Evolutionary conservation across 2,113 vertebrate species (phyloP).

Genomic region (Urocolius indicus): DNA sequence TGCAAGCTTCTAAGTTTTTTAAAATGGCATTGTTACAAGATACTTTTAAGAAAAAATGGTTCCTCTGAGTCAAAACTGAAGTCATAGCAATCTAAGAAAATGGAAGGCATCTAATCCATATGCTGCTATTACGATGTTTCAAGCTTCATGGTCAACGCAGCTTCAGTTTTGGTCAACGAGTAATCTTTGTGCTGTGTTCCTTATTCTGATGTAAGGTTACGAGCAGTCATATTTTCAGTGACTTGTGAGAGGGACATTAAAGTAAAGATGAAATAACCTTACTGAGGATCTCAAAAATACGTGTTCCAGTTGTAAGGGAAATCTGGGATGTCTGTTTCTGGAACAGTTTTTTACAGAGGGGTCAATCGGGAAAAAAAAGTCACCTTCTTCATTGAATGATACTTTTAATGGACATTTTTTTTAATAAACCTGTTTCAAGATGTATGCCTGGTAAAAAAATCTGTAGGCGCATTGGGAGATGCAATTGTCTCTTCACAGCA

Average conservation of each 20-base stretch:
- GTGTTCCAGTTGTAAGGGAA: not conserved
- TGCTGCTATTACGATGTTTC: not conserved
- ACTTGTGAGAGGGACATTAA: not conserved
- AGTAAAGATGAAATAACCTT: not conserved
- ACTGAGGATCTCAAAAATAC: not conserved
- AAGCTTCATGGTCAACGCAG: not conserved
- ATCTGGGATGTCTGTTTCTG: not conserved
- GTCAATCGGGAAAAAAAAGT: not conserved
- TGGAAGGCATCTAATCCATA: not conserved
- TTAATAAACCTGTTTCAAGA: not conserved
- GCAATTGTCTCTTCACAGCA: not conserved
- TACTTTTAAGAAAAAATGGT: not conserved
- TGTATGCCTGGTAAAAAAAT: not conserved
- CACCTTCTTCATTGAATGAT: accelerated
- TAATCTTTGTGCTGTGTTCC: not conserved
- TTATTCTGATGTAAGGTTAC: not conserved
- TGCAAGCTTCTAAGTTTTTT: not conserved
- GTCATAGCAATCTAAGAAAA: not conserved
- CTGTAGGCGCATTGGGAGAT: not conserved
- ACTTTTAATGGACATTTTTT: not conserved
- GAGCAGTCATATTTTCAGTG: not conserved
- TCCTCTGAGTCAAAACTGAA: not conserved
- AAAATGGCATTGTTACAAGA: not conserved
- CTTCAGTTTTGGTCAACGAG: not conserved
- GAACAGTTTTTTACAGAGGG: not conserved